phyloP scores from a whole-genome alignment of 2,797 vertebrate genomes.

The Philypnodon macrostomus region DNA sequence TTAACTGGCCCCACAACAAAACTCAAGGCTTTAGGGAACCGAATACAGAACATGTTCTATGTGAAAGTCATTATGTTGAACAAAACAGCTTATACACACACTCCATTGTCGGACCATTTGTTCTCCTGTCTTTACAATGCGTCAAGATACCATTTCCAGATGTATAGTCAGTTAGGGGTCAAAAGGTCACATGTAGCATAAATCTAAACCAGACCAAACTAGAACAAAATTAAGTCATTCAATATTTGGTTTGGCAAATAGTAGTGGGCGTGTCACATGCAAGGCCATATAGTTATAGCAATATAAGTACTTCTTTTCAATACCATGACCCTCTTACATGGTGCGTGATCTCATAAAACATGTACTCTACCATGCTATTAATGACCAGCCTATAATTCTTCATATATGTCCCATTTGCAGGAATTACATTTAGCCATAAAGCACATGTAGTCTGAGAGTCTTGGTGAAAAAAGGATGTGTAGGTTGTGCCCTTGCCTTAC shows the following conservation, averaged over 20 bases:
- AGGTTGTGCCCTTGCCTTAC: constrained; percentile 31
- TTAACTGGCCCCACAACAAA: background rate
- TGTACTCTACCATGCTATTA: background rate
- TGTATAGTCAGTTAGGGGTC: no score
- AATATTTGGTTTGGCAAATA: no score
- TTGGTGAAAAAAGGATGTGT: constrained; percentile 14
- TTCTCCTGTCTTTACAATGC: no score
- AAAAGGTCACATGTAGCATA: no score
- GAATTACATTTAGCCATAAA: background rate
- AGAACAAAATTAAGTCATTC: no score
- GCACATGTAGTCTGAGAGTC: constrained; percentile 7
- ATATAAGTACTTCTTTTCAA: background rate
- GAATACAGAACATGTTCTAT: no score
- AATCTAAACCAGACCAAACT: no score
- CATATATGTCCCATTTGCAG: background rate
- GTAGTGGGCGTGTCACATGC: no score
- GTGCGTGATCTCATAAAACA: background rate
- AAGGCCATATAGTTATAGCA: background rate
- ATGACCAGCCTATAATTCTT: background rate
- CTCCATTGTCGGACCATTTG: no score
- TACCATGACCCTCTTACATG: background rate
- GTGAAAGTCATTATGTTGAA: no score
- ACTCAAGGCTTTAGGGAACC: background rate
- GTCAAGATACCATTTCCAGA: no score
- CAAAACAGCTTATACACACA: no score